Evolutionary conservation across 2,797 vertebrate species (phyloP).

Genomic region (Peromyscus attwateri): DNA sequence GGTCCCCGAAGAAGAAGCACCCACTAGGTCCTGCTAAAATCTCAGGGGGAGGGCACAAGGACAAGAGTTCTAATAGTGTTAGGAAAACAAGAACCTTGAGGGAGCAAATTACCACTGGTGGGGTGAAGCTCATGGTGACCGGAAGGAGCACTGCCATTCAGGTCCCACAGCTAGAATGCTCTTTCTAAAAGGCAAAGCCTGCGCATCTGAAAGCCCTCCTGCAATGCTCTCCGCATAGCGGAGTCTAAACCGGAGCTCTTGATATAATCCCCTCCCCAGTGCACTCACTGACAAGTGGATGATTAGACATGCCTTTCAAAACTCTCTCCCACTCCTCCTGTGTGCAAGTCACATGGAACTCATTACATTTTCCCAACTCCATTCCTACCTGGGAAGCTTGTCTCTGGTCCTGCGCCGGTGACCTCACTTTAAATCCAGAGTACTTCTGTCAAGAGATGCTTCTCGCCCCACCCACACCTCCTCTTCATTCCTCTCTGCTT

Average conservation of each 20-base stretch:
- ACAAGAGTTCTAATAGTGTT: not conserved
- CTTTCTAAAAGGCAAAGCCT: slow-evolving; percentile 29
- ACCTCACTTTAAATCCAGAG: not conserved
- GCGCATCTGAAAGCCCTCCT: not conserved
- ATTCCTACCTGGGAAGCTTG: slow-evolving; percentile 24
- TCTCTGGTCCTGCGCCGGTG: not conserved
- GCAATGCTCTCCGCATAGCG: not conserved
- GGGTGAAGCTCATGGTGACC: not conserved
- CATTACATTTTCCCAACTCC: not conserved
- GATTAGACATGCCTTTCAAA: not conserved
- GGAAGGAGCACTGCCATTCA: not conserved
- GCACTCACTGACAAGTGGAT: not conserved
- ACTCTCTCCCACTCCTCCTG: not conserved
- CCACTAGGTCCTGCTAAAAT: not conserved
- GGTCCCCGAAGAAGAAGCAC: not conserved
- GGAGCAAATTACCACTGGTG: not conserved
- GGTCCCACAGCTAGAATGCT: not conserved
- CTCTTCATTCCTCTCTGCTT: not conserved
- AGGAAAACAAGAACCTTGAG: not conserved
- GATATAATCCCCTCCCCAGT: not conserved
- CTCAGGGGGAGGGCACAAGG: not conserved
- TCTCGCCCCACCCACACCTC: not conserved
- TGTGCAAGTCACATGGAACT: not conserved
- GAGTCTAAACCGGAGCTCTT: not conserved
- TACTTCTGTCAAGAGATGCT: not conserved